Evolutionary conservation across 2,797 vertebrate genomes (phyloP), one percentile per base, ranked within the genome.

Genomic region (Enoplosus armatus): DNA sequence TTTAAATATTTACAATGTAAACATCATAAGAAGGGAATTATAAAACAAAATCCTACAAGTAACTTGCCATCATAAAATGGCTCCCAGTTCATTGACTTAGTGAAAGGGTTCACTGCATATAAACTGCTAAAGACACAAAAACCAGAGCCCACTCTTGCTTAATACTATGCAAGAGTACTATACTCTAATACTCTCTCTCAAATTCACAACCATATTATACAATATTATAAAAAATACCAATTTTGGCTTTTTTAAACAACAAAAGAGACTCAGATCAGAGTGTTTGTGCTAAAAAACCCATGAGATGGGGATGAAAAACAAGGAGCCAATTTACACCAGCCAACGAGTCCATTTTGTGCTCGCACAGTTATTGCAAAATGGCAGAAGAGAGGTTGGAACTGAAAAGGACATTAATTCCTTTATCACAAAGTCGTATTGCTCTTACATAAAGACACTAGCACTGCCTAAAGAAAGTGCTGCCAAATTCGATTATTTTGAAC

Each of bases 1-100:
- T 62, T 85, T 82, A 80, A 72, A 83, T 78, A 73, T 79, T 70
- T 60, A 65, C 68, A 68, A 82, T 29, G 47, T 83, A 77, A 89
- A 90, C 56, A 83, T 55, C 43, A 85, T 37, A 59, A 73, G 35
- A 39, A 68, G 69, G 58, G 39, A 76, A 79, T 84, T 83, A 86
- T 66, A 56, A 48, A 79, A 79, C n/a, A n/a, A 77, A 80, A 67
- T 68, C 27, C 24, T 51, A 55, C 41, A 64, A 66, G 64, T 50
- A 67, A 20, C 54, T 27, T 74, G 8, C 29, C 1, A 39, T 66
- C 43, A 56, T 53, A 56, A 75, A 84, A 68, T 48, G 47, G n/a
- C 67, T 48, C 20, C 11, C 18, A 37, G 39, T 29, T 35, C 26
- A 55, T 15, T 59, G 53, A 82, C 58, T 72, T 43, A 61, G 10